Evolutionary conservation across 2,797 vertebrate species (phyloP).

Genomic region (Macroramphosus scolopax): DNA sequence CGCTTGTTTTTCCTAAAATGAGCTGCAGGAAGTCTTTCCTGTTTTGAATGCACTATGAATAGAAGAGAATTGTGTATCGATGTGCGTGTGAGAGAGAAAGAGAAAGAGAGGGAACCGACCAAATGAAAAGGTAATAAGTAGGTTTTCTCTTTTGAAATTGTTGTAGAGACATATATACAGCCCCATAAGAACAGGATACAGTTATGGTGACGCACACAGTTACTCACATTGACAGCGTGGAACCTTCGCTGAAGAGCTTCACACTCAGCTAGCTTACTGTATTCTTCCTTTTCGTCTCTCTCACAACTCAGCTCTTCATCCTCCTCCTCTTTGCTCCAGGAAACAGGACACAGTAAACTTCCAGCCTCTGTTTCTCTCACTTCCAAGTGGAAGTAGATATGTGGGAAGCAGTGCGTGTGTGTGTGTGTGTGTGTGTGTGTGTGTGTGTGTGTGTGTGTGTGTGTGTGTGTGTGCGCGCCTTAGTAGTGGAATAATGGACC

Average conservation of each 20-base stretch:
- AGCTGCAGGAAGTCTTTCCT: conserved; percentile 79
- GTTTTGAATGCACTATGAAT: conserved; percentile 76
- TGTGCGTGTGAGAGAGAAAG: conserved; percentile 11
- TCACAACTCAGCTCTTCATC: conserved; percentile 75
- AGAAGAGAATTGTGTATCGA: conserved; percentile 50
- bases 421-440: conserved; percentile 35
- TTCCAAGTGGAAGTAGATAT: conserved; percentile 80
- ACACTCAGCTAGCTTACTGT: conserved; percentile 20
- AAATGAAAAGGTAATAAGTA: too few relatives aligned
- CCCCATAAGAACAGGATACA: neutral
- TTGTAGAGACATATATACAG: neutral
- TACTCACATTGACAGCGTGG: conserved; percentile 11
- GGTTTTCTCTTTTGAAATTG: too few relatives aligned
- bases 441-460: too few relatives aligned
- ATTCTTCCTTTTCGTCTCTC: conserved; percentile 65
- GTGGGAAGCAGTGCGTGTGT: conserved; percentile 53
- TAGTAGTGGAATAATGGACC: conserved; percentile 48
- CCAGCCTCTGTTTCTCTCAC: conserved; percentile 85
- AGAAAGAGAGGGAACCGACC: conserved; percentile 3
- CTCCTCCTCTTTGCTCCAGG: conserved; percentile 68
- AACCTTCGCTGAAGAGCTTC: too few relatives aligned
- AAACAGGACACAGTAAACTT: conserved; percentile 78
- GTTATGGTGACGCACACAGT: conserved; percentile 3
- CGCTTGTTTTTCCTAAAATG: conserved; percentile 77
- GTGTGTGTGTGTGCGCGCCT: too few relatives aligned